Base-by-base conservation (phyloP, 2,888 invertebrate species). In the Noctua janthina region DNA sequence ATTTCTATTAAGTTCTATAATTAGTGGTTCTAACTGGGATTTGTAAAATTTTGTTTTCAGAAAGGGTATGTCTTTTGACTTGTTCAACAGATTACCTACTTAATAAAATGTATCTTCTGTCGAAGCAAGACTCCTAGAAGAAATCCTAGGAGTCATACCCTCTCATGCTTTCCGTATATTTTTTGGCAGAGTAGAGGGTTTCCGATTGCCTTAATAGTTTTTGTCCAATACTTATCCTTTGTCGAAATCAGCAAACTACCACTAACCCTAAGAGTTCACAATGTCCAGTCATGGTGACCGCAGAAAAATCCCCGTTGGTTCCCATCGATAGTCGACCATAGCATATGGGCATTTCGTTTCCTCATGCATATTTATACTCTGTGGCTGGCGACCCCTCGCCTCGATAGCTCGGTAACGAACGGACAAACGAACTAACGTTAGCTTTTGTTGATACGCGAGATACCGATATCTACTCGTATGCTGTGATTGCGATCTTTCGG, bases 331-430 rank as follows among this genome's bases (percentile, higher is more conserved):
- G 73, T 81, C 69, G 85, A 75, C 74, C 76, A 78, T 82, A 87
- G 84, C 89, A 89, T 89, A 89, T 89, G 89, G 89, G 78, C 66
- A 87, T 84, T 81, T 86, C 90, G 89, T 89, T 87, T 83, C 84
- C 88, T 89, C 89, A 89, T 89, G 89, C 88, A 89, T 89, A 89
- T 89, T 89, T 85, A 89, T 89, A 80, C 11, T 64, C 23, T 70
- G 72, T 78, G 80, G 81, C 84, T 74, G 80, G 80, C 87, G 87
- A 87, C 88, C 89, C 89, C 89, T 83, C 84, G 79, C 66, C 86
- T 86, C 84, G 75, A 81, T 86, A 76, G 73, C 87, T 80, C 77
- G 69, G 87, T 83, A 89, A 88, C 89, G 84, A 82, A 87, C 86
- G 72, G 79, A 83, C 88, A 83, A 86, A 87, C 85, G 79, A 86